These are phyloP conservation scores for Epirrhoe tristata DNA, from an alignment of 2,888 invertebrate species.

Conservation along the genomic window DNA sequence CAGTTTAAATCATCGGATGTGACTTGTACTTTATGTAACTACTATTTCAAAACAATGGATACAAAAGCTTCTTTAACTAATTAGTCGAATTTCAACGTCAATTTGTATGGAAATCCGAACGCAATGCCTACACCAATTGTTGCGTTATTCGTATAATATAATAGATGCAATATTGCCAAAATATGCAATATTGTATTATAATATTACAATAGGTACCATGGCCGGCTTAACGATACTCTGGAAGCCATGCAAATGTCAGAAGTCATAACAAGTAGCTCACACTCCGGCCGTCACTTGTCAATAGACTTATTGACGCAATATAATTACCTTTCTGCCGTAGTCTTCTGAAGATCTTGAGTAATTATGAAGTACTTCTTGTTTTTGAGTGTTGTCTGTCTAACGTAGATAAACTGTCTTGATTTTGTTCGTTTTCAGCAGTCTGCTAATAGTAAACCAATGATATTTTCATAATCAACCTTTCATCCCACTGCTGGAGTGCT, in stretches of 20 bases:
- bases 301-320: slow-evolving; percentile 10
- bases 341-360: no score
- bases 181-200: slow-evolving; percentile 18
- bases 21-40: background rate
- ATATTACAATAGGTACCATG: no score
- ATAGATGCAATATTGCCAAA: no score
- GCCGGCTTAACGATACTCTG: slow-evolving; percentile 26
- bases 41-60: background rate
- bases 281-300: slow-evolving; percentile 35
- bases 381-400: background rate
- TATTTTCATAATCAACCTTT: no score
- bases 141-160: no score
- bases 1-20: background rate
- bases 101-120: background rate
- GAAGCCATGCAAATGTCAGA: slow-evolving; percentile 70
- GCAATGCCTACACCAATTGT: background rate
- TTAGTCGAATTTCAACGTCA: background rate
- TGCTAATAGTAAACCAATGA: no score
- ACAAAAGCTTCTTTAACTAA: background rate
- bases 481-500: no score
- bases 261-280: slow-evolving; percentile 63
- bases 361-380: no score
- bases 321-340: slow-evolving; percentile 1
- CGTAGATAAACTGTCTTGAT: no score
- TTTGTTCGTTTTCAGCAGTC: no score